Base-by-base conservation (phyloP, 2,888 invertebrate species). In the Leuctra nigra region DNA sequence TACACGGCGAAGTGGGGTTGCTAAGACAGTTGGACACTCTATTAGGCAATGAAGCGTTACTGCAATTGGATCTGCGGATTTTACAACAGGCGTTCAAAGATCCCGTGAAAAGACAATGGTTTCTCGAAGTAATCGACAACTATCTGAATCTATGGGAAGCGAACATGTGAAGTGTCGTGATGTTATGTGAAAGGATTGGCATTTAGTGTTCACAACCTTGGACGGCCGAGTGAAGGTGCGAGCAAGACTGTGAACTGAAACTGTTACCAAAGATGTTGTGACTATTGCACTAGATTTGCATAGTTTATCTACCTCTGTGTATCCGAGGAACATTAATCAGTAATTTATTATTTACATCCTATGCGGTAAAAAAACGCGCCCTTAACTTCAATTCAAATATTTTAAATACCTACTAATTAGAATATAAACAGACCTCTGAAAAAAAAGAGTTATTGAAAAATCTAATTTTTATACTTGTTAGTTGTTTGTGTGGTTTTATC, bases 71-170 rank as follows among this genome's bases (percentile, higher is more conserved):
- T 68, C 75, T 92, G 69, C 84, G 85, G 67, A 85, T 90, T 47
- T 73, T 92, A 61, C 81, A 87, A 58, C 84, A 88, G 11, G 83
- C 86, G 6, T 90, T 92, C 70, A 84, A 85, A 64, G 86, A 90
- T 64, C 77, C 77, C 2, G 76, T 79, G 39, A 87, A 88, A 70
- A 79, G 83, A 65, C 79, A 82, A 68, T 92, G 91, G 90, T 92
- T 91, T 70, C 83, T 87, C 64, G 91, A 91, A 75, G 87, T 91
- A 58, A 79, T 92, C 70, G 90, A 91, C 74, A 92, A 92, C 78
- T 87, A 88, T 74, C 81, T 91, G 72, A 91, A 90, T 73, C 75
- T 92, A 62, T 91, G 91, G 90, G 91, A 92, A 73, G 85, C 86
- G 67, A 92, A 92, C 72, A 87, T 91, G 82, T 86, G 81, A 82